phyloP scores from a whole-genome alignment of 2,113 vertebrate genomes.

The Halcyon senegalensis region DNA sequence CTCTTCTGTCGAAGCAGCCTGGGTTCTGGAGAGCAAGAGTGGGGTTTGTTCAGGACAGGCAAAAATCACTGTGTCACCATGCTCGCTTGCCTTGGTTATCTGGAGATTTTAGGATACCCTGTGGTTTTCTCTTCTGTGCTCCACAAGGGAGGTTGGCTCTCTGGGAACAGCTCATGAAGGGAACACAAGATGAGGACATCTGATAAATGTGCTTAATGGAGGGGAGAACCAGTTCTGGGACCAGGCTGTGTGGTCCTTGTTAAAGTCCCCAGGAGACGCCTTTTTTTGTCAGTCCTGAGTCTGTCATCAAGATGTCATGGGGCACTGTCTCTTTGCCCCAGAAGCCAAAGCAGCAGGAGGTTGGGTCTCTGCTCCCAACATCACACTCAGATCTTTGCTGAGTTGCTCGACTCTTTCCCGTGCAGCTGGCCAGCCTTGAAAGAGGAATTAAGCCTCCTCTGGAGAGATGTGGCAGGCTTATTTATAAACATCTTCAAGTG shows the following conservation, averaged over 20 bases:
- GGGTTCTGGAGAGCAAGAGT: not conserved
- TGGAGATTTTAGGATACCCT: not conserved
- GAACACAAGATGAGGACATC: not conserved
- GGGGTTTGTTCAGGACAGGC: not conserved
- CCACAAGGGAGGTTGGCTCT: not conserved
- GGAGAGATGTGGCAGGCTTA: not conserved
- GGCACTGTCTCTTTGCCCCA: not conserved
- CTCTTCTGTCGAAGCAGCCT: not conserved
- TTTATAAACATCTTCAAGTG: slow-evolving; percentile 19
- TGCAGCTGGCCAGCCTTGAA: not conserved
- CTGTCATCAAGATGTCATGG: not conserved
- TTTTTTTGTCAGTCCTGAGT: not conserved
- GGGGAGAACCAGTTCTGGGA: not conserved
- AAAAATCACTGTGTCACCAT: not conserved
- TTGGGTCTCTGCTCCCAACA: not conserved
- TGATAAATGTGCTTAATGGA: not conserved
- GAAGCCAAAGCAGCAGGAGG: not conserved
- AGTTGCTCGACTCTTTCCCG: not conserved
- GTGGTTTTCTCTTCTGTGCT: not conserved
- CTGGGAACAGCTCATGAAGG: not conserved
- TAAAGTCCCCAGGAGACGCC: not conserved
- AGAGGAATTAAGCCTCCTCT: not conserved
- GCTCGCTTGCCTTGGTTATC: not conserved
- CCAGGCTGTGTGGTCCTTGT: not conserved
- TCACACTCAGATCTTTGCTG: not conserved